A percentile compares a stretch with the other conserved stretches of the same genome.
Evolutionary conservation across 2,797 vertebrate species (phyloP).

Genomic region (Urophycis tenuis): DNA sequence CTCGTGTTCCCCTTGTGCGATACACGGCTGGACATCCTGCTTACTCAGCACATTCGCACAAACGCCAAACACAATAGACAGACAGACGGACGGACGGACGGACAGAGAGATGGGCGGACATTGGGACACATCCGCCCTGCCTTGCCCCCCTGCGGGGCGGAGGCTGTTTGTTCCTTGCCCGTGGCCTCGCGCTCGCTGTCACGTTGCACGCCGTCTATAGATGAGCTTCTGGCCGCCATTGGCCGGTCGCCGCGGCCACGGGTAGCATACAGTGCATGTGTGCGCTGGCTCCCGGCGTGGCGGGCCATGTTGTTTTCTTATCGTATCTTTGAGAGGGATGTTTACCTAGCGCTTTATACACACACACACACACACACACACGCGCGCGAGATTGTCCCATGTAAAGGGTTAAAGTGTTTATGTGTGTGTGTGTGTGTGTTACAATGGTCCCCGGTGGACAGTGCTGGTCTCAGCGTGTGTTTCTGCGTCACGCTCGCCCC

Average conservation of each 20-base stretch:
- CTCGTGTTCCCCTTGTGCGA: conserved; percentile 44
- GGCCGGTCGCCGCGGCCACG: neutral
- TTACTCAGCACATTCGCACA: conserved; percentile 56
- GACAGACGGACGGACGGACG: conserved; percentile 17
- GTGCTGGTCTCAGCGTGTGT: neutral
- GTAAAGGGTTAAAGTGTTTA: neutral
- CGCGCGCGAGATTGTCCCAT: neutral
- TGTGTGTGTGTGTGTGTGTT: conserved; percentile 9
- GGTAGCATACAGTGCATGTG: neutral
- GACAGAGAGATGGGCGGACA: no score
- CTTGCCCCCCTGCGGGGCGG: neutral
- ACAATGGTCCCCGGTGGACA: conserved; percentile 13
- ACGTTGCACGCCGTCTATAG: neutral
- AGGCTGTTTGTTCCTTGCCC: neutral
- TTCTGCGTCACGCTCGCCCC: conserved; percentile 22
- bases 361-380: conserved; percentile 6
- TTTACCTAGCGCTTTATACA: neutral
- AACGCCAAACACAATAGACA: conserved; percentile 22
- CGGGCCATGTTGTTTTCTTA: neutral
- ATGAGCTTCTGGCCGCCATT: neutral
- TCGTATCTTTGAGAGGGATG: neutral
- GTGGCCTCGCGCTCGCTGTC: neutral
- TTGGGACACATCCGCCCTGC: conserved; percentile 5
- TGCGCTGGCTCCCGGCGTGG: neutral
- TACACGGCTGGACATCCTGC: conserved; percentile 54